These are phyloP conservation scores for Notechis scutatus DNA, from an alignment of 2,113 vertebrate genomes.

Conservation along the genomic window DNA sequence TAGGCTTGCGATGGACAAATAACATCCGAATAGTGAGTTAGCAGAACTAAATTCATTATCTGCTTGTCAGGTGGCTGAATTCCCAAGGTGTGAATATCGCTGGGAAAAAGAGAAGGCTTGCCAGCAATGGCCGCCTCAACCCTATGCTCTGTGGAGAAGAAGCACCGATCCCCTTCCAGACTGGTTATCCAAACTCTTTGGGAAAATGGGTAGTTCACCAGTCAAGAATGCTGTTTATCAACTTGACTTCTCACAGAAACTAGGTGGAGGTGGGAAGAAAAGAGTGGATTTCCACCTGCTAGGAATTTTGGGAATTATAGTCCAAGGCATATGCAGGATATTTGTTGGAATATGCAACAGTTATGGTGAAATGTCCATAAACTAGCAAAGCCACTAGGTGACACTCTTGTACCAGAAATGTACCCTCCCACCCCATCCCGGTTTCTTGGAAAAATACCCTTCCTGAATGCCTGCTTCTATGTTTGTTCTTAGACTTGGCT, in stretches of 20 bases:
- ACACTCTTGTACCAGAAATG: background rate
- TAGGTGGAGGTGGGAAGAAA: background rate
- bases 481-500: background rate
- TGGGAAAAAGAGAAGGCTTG: background rate
- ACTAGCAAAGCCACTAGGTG: background rate
- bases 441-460: background rate
- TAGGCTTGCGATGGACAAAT: conserved; percentile 6
- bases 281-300: background rate
- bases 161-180: background rate
- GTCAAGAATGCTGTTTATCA: background rate
- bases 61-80: conserved; percentile 13
- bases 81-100: background rate
- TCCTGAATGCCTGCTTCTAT: background rate
- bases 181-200: background rate
- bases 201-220: background rate
- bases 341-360: background rate
- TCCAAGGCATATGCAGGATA: background rate
- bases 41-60: conserved; percentile 24
- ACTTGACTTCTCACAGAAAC: background rate
- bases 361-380: background rate
- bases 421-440: fast-evolving
- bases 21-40: conserved; percentile 11
- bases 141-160: background rate
- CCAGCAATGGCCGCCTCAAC: background rate
- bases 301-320: background rate